Evolutionary conservation across 2,113 vertebrate species (phyloP).

Genomic region (Myanophis thanlyinensis): DNA sequence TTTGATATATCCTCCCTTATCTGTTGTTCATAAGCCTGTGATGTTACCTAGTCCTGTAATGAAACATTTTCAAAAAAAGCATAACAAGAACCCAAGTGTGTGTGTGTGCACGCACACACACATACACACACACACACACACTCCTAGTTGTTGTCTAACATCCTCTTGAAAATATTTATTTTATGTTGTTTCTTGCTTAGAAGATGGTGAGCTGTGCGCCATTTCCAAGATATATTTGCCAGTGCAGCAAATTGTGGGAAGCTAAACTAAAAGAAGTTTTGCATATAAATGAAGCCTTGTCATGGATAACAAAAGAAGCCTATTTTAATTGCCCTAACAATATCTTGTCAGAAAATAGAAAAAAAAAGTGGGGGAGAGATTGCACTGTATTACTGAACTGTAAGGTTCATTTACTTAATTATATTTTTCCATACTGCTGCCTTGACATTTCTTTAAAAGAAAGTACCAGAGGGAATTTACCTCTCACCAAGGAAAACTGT

Average conservation of each 20-base stretch:
- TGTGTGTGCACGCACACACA: too few relatives aligned
- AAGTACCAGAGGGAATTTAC: neutral
- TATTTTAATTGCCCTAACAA: neutral
- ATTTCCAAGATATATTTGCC: neutral
- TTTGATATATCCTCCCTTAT: neutral
- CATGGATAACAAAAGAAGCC: neutral
- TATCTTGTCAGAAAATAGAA: neutral
- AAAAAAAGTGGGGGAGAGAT: neutral
- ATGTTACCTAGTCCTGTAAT: neutral
- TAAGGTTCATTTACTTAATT: neutral
- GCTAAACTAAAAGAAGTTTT: neutral
- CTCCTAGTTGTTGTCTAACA: neutral
- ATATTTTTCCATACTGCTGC: neutral
- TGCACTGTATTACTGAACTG: neutral
- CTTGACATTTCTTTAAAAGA: neutral
- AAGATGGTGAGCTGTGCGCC: neutral
- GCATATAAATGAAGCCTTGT: neutral
- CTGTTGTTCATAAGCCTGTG: neutral
- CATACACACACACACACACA: too few relatives aligned
- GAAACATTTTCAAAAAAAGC: neutral
- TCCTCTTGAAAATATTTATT: neutral
- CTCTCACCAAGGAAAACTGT: neutral
- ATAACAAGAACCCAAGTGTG: neutral
- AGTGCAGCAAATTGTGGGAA: neutral
- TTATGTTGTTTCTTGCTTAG: neutral